Conservation (phyloP, 2,113 vertebrate species). For the Chrysemys picta region DNA sequence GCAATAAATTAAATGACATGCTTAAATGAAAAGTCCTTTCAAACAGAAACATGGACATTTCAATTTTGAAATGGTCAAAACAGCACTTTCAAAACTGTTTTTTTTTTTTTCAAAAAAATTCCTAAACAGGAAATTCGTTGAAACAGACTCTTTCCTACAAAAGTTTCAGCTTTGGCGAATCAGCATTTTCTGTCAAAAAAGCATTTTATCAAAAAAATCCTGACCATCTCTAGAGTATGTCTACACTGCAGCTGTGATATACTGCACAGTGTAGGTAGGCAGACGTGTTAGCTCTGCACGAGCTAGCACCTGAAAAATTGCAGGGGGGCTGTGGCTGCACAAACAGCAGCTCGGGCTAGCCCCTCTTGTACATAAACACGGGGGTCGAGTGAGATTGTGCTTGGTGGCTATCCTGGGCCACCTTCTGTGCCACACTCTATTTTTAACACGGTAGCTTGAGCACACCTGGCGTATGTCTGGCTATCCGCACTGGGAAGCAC, state of each 20-base stretch:
- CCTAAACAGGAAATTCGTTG: neutral
- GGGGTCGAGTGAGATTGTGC: neutral
- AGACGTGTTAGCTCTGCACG: neutral
- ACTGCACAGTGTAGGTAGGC: neutral
- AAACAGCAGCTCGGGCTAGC: neutral
- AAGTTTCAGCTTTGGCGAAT: neutral
- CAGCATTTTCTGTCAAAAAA: neutral
- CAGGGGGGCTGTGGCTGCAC: neutral
- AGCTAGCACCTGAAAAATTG: neutral
- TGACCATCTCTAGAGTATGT: neutral
- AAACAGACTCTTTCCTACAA: neutral
- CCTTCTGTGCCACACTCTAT: neutral
- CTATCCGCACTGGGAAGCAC: neutral
- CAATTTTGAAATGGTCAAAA: neutral
- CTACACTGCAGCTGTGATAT: neutral
- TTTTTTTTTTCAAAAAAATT: neutral
- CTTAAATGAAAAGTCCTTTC: no score
- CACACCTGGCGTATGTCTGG: neutral
- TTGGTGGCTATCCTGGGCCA: neutral
- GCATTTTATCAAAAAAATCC: neutral
- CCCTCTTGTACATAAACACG: neutral
- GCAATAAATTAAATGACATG: no score
- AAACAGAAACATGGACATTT: neutral
- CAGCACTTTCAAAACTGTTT: neutral
- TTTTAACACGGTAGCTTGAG: neutral